Conservation (phyloP, 2,113 vertebrate genomes). For the chimpanzee (Pan troglodytes) region NHGRI_mPanTro3-v2.1_pri NC_072413.2:65495001-65495500, state of each 20-base stretch:
- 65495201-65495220: constrained; percentile 31
- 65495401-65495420: constrained; percentile 50
- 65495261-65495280: background rate
- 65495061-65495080: background rate
- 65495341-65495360: background rate
- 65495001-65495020: background rate
- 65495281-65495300: background rate
- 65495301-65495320: background rate
- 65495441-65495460: background rate
- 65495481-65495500: background rate
- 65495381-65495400: constrained; percentile 36
- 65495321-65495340: background rate
- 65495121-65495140: background rate
- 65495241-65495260: background rate
- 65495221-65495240: constrained; percentile 42
- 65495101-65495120: background rate
- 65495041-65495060: background rate
- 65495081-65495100: background rate
- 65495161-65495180: background rate
- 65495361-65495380: constrained; percentile 36
- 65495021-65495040: background rate
- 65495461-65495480: background rate
- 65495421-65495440: constrained; percentile 43
- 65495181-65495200: background rate
- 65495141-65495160: background rate